Conservation (phyloP, 2,888 invertebrate species). For the Phalangium opilio region DNA sequence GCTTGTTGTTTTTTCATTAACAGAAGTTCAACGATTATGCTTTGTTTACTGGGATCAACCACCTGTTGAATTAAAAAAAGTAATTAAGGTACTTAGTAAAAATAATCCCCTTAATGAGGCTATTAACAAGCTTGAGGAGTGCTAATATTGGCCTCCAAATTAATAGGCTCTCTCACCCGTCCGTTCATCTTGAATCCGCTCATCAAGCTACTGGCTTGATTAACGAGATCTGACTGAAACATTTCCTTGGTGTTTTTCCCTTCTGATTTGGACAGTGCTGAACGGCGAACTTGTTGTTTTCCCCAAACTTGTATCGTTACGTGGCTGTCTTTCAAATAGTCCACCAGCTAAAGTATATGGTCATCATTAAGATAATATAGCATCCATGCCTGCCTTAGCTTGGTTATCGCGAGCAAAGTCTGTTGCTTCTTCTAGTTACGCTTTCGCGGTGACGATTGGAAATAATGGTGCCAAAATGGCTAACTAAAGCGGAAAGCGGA, state of each 20-base stretch:
- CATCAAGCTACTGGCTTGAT: constrained; percentile 26
- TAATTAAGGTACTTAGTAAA: background rate
- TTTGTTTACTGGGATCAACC: constrained; percentile 34
- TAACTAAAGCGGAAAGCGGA: no score
- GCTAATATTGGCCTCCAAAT: no score
- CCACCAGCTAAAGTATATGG: constrained; percentile 30
- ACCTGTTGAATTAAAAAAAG: constrained; percentile 19
- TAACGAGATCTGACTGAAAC: constrained; percentile 24
- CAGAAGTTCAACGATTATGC: constrained; percentile 33
- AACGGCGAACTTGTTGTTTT: constrained; percentile 31
- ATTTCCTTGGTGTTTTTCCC: constrained; percentile 26
- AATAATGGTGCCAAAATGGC: no score
- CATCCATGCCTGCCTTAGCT: no score
- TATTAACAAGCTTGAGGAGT: no score
- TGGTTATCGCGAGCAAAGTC: no score
- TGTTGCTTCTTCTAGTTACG: no score
- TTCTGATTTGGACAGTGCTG: constrained; percentile 19
- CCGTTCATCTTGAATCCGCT: constrained; percentile 27
- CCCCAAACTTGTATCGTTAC: constrained; percentile 38
- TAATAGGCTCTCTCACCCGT: constrained; percentile 17
- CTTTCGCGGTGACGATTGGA: no score
- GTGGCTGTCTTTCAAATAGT: constrained; percentile 34
- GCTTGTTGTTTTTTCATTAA: constrained; percentile 34
- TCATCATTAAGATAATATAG: background rate
- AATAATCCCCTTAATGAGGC: background rate